Percentiles rank a stretch among this genome's conserved stretches.
Evolutionary conservation across 2,888 invertebrate species (phyloP).

Genomic region (Dicyrtoma fusca): DNA sequence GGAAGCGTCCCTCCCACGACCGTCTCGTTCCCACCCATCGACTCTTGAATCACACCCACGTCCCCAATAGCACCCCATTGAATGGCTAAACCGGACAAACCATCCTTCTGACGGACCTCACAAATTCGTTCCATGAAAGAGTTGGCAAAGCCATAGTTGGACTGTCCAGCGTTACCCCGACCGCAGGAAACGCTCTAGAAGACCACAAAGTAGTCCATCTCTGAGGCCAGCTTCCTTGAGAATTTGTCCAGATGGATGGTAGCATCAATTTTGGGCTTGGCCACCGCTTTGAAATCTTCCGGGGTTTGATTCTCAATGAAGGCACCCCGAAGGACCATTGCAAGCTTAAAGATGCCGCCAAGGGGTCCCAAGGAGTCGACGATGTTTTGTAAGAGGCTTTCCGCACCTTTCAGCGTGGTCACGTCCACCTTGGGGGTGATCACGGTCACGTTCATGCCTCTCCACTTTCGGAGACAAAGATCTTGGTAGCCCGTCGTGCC

Average conservation of each 20-base stretch:
- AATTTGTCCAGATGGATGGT: constrained; percentile 75
- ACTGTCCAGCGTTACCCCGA: constrained; percentile 87
- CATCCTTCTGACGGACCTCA: constrained; percentile 71
- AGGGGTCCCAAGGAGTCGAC: constrained; percentile 67
- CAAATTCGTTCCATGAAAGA: constrained; percentile 87
- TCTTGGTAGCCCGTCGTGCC: constrained; percentile 17
- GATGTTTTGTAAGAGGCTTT: constrained; percentile 59
- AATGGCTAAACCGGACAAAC: constrained; percentile 78
- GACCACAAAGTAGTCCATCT: constrained; percentile 78
- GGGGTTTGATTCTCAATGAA: constrained; percentile 66
- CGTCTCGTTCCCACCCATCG: constrained; percentile 63
- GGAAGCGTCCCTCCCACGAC: constrained; percentile 66
- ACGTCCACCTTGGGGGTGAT: constrained; percentile 22
- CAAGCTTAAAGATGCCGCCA: constrained; percentile 91
- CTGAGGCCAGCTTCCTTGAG: constrained; percentile 61
- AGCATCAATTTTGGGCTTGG: constrained; percentile 78
- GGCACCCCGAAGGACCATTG: constrained; percentile 63
- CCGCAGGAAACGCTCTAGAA: constrained; percentile 93
- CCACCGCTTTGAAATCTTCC: constrained; percentile 70
- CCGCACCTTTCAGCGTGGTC: constrained; percentile 8
- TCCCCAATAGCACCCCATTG: constrained; percentile 95
- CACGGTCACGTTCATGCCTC: background rate
- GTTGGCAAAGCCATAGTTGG: constrained; percentile 88
- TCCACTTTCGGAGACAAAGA: constrained; percentile 31
- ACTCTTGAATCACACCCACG: constrained; percentile 77